A percentile compares a stretch with the other conserved stretches of the same genome.
Evolutionary conservation across 2,888 invertebrate genomes (phyloP).

Genomic region (Dendrolimus pini): DNA sequence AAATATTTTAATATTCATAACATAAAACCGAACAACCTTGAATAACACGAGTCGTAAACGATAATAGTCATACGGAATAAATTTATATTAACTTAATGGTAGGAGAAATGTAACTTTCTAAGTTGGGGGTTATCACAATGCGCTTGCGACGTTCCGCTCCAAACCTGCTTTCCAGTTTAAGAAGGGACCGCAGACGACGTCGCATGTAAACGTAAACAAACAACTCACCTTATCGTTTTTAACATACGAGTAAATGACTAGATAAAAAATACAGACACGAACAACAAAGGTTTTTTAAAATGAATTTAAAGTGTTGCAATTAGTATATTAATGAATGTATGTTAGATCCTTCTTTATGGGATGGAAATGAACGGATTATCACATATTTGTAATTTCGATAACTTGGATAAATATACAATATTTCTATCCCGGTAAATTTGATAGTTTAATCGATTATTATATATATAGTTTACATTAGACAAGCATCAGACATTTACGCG

Average conservation of each 20-base stretch:
- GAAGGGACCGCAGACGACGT: slow-evolving; percentile 1
- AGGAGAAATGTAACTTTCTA: slow-evolving; percentile 59
- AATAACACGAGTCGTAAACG: slow-evolving; percentile 26
- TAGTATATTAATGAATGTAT: too few species aligned
- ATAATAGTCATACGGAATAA: slow-evolving; percentile 28
- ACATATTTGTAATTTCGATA: too few species aligned
- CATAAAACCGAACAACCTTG: slow-evolving; percentile 39
- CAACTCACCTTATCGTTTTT: neutral
- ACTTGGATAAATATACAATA: too few species aligned
- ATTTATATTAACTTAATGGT: slow-evolving; percentile 47
- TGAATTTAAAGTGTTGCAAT: too few species aligned
- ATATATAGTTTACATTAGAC: too few species aligned
- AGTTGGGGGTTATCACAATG: slow-evolving; percentile 24
- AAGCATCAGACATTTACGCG: too few species aligned
- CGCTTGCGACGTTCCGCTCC: slow-evolving; percentile 8
- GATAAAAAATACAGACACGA: neutral
- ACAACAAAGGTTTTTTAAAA: too few species aligned
- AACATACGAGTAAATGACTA: neutral
- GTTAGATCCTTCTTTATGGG: too few species aligned
- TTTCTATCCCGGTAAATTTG: too few species aligned
- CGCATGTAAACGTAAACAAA: slow-evolving; percentile 1
- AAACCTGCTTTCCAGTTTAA: slow-evolving; percentile 17
- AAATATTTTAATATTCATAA: slow-evolving; percentile 2
- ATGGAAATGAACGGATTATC: too few species aligned
- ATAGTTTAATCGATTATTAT: too few species aligned